Conservation (phyloP, 2,888 invertebrate genomes). For the Agrotis ipsilon region DNA sequence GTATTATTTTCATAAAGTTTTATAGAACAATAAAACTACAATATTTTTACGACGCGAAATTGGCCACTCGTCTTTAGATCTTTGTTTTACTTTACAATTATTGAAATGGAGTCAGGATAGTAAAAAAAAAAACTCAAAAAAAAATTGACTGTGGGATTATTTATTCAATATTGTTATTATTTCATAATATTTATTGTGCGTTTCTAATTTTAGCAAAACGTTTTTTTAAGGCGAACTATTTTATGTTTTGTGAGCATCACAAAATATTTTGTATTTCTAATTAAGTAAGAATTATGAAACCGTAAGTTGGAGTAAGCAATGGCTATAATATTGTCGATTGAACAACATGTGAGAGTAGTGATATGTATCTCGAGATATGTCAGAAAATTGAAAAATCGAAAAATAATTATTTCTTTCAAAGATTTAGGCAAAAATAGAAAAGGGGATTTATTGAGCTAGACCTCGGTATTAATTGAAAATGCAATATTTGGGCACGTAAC, state of each 20-base stretch:
- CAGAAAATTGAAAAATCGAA: conserved; percentile 50
- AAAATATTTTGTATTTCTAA: conserved; percentile 11
- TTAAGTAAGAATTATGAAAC: conserved; percentile 18
- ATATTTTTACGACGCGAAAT: conserved; percentile 31
- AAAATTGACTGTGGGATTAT: conserved; percentile 16
- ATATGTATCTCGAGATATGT: conserved; percentile 80
- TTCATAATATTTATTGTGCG: conserved; percentile 44
- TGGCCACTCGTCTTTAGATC: conserved; percentile 49
- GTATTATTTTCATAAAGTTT: conserved; percentile 33
- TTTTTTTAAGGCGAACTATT: conserved; percentile 40
- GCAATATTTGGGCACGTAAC: conserved; percentile 32
- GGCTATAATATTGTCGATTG: conserved; percentile 29
- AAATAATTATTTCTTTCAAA: conserved; percentile 38
- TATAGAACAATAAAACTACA: conserved; percentile 39
- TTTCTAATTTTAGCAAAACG: conserved; percentile 52
- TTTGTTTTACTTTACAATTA: conserved; percentile 16
- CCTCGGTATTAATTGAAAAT: conserved; percentile 35
- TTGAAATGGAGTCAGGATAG: conserved; percentile 3
- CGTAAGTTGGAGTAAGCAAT: conserved; percentile 15
- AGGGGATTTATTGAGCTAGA: conserved; percentile 23
- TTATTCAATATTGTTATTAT: background rate
- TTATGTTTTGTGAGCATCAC: conserved; percentile 29
- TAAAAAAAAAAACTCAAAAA: background rate
- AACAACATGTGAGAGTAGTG: conserved; percentile 58
- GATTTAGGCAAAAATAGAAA: conserved; percentile 36